Base-by-base conservation (phyloP, 1,140 invertebrate genomes). In the Teleogryllus occipitalis region DNA sequence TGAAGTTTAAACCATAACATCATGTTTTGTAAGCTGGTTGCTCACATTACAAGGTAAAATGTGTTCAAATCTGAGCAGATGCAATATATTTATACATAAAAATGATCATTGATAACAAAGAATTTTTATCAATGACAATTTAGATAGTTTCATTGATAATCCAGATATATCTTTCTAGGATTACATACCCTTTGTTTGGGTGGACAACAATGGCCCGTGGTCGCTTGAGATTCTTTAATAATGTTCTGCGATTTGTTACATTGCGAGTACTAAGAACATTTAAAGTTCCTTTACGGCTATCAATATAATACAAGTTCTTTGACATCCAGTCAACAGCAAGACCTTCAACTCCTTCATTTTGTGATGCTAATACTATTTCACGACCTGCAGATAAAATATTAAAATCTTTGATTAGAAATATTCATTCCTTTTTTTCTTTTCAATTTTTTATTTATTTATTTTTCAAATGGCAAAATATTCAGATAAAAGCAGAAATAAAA, bases 221-320 rank as follows among this genome's bases (percentile, higher is more conserved):
- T 82, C 96, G 88, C 86, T 97, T 97, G 7, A 98, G 85, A 84
- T 97, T 95, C 84, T 93, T 95, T 12, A 98, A 85, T 7, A 98
- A 84, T 0, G 95, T 96, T 83, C 96, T 89, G 7, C 95, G 89
- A 83, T 95, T 93, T 0, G 94, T 93, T 0, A 96, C 91, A 82
- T 97, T 96, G 27, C 91, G 88, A 0, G 95, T 96, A 39, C 93
- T 96, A 0, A 99, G 87, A 0, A 99, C 97, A 83, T 98, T 98
- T 0, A 99, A 86, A 0, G 97, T 98, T 81, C 97, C 97, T 87
- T 97, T 97, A 12, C 96, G 90, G 10, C 96, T 98, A 84, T 99
- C 97, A 76, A 99, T 98, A 86, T 98, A 99, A 86, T 99, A 99
- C 0, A 99, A 88, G 85, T 99, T 99, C 84, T 98, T 97, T 0